These are phyloP conservation scores for Campylomormyrus numenius DNA, from an alignment of 2,113 vertebrate genomes.

Conservation along the genomic window DNA sequence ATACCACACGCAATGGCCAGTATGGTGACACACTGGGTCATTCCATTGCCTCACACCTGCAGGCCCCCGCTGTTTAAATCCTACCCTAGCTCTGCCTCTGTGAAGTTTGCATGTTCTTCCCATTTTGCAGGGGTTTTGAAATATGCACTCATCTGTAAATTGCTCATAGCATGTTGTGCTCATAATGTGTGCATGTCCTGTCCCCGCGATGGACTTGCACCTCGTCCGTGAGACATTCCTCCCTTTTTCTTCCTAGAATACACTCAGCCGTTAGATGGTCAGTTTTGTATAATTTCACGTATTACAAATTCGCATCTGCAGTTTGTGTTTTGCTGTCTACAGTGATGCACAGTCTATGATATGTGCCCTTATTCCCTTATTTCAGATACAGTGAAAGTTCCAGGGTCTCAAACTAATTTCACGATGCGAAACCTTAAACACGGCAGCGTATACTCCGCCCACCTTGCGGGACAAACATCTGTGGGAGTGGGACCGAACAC, in stretches of 20 bases:
- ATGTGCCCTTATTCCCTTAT: neutral
- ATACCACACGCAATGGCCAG: neutral
- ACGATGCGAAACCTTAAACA: slow-evolving; percentile 38
- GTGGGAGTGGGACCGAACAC: slow-evolving; percentile 39
- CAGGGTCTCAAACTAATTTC: slow-evolving; percentile 22
- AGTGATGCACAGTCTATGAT: neutral
- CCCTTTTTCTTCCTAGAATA: neutral
- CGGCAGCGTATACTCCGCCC: slow-evolving; percentile 39
- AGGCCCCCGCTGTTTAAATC: neutral
- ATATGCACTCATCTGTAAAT: neutral
- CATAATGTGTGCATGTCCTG: neutral
- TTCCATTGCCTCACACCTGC: neutral
- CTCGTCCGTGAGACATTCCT: neutral
- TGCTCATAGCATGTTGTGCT: neutral
- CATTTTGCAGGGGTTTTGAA: neutral
- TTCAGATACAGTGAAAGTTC: slow-evolving; percentile 40
- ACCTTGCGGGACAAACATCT: slow-evolving; percentile 40
- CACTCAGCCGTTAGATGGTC: neutral
- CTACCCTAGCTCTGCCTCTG: neutral
- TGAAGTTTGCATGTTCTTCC: neutral
- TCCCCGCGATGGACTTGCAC: neutral
- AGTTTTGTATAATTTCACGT: neutral
- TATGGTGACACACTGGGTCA: neutral
- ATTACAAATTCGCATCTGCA: neutral
- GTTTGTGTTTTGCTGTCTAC: neutral